phyloP scores from a whole-genome alignment of 1,140 invertebrate genomes.

The Ceratina australensis region DNA sequence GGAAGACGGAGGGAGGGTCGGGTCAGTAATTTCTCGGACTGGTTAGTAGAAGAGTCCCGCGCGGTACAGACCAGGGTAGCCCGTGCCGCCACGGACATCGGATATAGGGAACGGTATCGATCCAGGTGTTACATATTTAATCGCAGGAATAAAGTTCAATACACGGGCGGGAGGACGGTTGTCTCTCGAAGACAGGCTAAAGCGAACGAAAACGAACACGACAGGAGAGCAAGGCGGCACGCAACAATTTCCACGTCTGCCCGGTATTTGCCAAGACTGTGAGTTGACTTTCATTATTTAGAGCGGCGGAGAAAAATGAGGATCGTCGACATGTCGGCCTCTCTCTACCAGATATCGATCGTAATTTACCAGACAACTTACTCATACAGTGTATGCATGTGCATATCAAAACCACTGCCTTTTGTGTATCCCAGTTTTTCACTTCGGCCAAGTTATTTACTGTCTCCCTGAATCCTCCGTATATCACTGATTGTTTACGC shows the following conservation, averaged over 20 bases:
- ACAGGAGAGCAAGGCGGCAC: slow-evolving; percentile 47
- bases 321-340: slow-evolving; percentile 51
- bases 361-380: slow-evolving; percentile 50
- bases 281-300: slow-evolving; percentile 61
- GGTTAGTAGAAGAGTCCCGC: slow-evolving; percentile 55
- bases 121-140: slow-evolving; percentile 71
- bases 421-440: not conserved
- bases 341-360: slow-evolving; percentile 48
- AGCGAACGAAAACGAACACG: slow-evolving; percentile 51
- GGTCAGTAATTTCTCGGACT: slow-evolving; percentile 57
- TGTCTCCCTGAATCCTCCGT: not conserved
- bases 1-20: slow-evolving; percentile 44
- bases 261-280: slow-evolving; percentile 43
- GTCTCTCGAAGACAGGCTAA: slow-evolving; percentile 62
- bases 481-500: not conserved
- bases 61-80: slow-evolving; percentile 48
- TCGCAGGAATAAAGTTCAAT: slow-evolving; percentile 72
- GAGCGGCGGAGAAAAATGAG: slow-evolving; percentile 54
- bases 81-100: slow-evolving; percentile 30
- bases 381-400: not conserved
- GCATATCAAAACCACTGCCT: not conserved
- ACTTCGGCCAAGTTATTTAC: not conserved
- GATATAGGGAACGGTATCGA: slow-evolving; percentile 66
- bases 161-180: slow-evolving; percentile 58
- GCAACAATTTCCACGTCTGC: slow-evolving; percentile 54